These are phyloP conservation scores for Meghimatium bilineatum DNA, from an alignment of 2,888 invertebrate species.

Conservation along the genomic window DNA sequence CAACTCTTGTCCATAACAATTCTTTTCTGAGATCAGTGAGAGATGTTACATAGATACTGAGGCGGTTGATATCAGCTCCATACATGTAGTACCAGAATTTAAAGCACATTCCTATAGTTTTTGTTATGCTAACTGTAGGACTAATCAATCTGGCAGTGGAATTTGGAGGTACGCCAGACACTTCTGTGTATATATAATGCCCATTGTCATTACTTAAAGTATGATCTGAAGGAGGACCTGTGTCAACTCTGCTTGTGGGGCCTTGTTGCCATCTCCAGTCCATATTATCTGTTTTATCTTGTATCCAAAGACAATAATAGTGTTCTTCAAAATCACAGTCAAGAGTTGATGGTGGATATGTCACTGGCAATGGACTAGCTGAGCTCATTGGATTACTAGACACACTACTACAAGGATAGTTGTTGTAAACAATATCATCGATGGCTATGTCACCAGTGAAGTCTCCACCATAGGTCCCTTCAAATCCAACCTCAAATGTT, in stretches of 20 bases:
- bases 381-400: conserved; percentile 53
- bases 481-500: conserved; percentile 64
- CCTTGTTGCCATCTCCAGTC: conserved; percentile 67
- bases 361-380: conserved; percentile 53
- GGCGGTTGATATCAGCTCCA: conserved; percentile 69
- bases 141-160: conserved; percentile 66
- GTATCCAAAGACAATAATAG: conserved; percentile 66
- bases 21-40: conserved; percentile 28
- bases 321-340: conserved; percentile 71
- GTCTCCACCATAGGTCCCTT: conserved; percentile 67
- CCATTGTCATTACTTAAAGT: conserved; percentile 65
- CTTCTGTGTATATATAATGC: conserved; percentile 71
- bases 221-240: conserved; percentile 72
- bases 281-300: conserved; percentile 68
- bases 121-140: conserved; percentile 51
- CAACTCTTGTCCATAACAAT: conserved; percentile 61
- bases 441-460: conserved; percentile 73
- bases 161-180: conserved; percentile 48
- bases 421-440: conserved; percentile 67
- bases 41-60: conserved; percentile 61
- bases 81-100: conserved; percentile 76
- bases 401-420: conserved; percentile 55
- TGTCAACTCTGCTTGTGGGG: conserved; percentile 58
- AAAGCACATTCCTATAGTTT: conserved; percentile 64
- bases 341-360: conserved; percentile 62